phyloP scores from a whole-genome alignment of 2,888 invertebrate genomes.

The Ormyrus thymus region DNA sequence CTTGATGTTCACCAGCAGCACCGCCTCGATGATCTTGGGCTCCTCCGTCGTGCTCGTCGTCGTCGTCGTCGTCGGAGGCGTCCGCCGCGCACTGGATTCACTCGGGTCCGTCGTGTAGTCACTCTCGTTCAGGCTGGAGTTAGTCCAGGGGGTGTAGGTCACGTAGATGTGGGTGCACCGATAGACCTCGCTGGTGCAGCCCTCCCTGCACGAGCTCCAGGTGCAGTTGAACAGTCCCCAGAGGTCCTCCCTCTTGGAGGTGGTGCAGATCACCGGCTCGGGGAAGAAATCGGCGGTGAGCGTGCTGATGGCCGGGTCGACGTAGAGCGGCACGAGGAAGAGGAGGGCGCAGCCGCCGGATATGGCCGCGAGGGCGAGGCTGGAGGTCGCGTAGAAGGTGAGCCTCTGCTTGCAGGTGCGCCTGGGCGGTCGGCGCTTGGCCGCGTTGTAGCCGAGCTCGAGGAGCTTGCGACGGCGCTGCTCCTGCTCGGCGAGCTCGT shows the following conservation, averaged over 20 bases:
- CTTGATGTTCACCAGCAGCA: constrained; percentile 87
- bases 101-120: constrained; percentile 46
- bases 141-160: constrained; percentile 75
- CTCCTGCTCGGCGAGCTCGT: constrained; percentile 70
- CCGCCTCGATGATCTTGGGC: constrained; percentile 76
- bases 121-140: constrained; percentile 60
- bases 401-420: constrained; percentile 82
- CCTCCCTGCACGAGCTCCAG: constrained; percentile 88
- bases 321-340: constrained; percentile 85
- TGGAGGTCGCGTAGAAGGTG: constrained; percentile 83
- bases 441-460: constrained; percentile 72
- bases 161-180: constrained; percentile 83
- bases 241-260: constrained; percentile 82
- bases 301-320: constrained; percentile 82
- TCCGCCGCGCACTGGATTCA: constrained; percentile 53
- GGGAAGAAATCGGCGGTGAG: constrained; percentile 85
- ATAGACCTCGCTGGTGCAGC: constrained; percentile 87
- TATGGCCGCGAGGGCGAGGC: constrained; percentile 83
- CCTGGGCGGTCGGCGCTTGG: constrained; percentile 78
- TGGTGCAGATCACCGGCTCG: constrained; percentile 84
- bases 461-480: constrained; percentile 73
- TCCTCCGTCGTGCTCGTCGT: constrained; percentile 44
- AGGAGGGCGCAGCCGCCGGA: constrained; percentile 84
- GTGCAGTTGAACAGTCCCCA: constrained; percentile 86
- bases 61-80: constrained; percentile 33